These are phyloP conservation scores for Nineta flava DNA, from an alignment of 2,888 invertebrate species.

Conservation along the genomic window DNA sequence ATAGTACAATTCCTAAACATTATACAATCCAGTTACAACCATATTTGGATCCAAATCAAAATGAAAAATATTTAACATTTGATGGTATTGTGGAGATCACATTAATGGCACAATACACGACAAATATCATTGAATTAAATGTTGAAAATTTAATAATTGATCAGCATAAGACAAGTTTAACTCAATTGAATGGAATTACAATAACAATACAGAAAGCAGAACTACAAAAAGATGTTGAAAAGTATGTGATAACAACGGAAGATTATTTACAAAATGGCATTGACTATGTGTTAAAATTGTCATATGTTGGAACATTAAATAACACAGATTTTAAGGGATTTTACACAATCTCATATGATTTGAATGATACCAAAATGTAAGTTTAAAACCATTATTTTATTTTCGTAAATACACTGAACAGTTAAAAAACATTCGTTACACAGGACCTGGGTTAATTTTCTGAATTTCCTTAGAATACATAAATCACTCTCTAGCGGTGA, in stretches of 20 bases:
- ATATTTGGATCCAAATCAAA: neutral
- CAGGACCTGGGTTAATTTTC: too few relatives aligned
- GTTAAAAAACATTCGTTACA: too few relatives aligned
- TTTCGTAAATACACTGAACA: too few relatives aligned
- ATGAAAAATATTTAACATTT: neutral
- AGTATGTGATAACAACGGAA: neutral
- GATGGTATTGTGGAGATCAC: neutral
- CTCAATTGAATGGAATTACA: too few relatives aligned
- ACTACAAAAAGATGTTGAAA: neutral
- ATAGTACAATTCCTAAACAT: neutral
- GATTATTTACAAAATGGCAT: neutral
- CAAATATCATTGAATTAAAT: neutral
- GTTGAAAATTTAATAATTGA: neutral
- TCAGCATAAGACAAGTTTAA: neutral
- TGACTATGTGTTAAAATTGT: neutral
- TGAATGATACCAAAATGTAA: neutral
- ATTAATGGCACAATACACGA: neutral
- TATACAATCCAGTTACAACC: neutral
- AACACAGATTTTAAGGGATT: neutral
- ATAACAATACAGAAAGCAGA: too few relatives aligned
- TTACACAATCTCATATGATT: neutral
- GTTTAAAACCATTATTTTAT: too few relatives aligned
- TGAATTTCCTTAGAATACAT: too few relatives aligned
- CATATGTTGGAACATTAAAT: neutral
- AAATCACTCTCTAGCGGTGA: too few relatives aligned